These are phyloP conservation scores for Pionites leucogaster DNA, from an alignment of 2,113 vertebrate genomes.

Conservation along the genomic window DNA sequence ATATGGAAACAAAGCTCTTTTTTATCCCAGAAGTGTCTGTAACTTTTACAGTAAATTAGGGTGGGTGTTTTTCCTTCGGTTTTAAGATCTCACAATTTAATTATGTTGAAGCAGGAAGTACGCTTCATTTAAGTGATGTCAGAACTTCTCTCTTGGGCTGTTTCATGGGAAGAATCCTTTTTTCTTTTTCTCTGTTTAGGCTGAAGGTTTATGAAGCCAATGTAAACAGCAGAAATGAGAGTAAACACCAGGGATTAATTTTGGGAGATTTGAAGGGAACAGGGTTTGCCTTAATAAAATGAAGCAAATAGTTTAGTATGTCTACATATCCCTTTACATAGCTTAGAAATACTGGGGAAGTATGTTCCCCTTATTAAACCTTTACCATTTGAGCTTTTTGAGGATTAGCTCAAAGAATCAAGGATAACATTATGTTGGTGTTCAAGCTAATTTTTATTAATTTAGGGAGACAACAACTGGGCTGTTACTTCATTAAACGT, in stretches of 20 bases:
- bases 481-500: not conserved
- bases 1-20: not conserved
- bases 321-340: not conserved
- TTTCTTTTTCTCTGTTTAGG: not conserved
- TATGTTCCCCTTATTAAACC: not conserved
- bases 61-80: not conserved
- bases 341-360: not conserved
- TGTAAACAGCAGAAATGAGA: constrained; percentile 10
- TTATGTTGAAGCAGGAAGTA: constrained; percentile 9
- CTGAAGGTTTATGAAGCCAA: constrained; percentile 20
- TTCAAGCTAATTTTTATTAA: not conserved
- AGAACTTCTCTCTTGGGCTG: not conserved
- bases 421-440: not conserved
- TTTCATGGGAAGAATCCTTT: constrained; percentile 31
- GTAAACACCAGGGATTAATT: not conserved
- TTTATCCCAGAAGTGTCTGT: not conserved
- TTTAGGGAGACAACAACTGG: not conserved
- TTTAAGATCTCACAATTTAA: constrained; percentile 1
- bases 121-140: not conserved
- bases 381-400: not conserved
- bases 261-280: not conserved
- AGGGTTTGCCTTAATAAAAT: not conserved
- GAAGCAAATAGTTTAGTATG: not conserved
- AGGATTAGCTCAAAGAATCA: not conserved
- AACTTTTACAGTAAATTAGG: not conserved